Base-by-base conservation (phyloP, 1,140 invertebrate genomes). In the Drosophila truncata region DNA sequence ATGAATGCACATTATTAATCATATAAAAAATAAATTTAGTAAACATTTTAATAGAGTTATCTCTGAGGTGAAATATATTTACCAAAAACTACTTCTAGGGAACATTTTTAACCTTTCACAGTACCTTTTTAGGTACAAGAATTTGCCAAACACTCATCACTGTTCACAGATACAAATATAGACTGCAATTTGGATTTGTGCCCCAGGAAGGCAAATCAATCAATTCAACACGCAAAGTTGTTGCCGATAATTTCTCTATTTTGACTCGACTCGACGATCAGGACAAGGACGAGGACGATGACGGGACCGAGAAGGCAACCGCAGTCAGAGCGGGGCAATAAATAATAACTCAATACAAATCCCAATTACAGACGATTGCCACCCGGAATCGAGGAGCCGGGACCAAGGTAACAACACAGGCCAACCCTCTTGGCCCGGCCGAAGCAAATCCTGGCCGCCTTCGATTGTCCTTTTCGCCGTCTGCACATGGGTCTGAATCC, bases 261-360 rank as follows among this genome's bases (percentile, higher is more conserved):
- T 88, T 88, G 84, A 88, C 84, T 83, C 14, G 35, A 29, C 55
- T 39, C 20, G 27, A 14, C 52, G 31, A 46, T 8, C 20, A 44
- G 37, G 46, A 42, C 49, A 37, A 18, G 23, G 39, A 52, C 41
- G 11, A 14, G 57, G 10, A 52, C 61, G 39, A 35, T n/a, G 52
- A 16, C n/a, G 18, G 52, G 18, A 23, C 52, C 7, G 16, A n/a
- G 50, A 7, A n/a, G n/a, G n/a, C n/a, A n/a, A n/a, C n/a, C 41
- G 41, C 18, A 20, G 10, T 16, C 42, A 1, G 20, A 25, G 50
- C 33, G 33, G 74, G 78, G 77, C 86, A 85, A 91, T 88, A 91
- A 87, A 91, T 91, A 91, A 91, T 91, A 91, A 87, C 88, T 91
- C 88, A 91, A 91, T 91, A 91, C 83, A 88, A 91, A 91, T 91